Base-by-base conservation (phyloP, 2,797 vertebrate species). In the Danio aesculapii region DNA sequence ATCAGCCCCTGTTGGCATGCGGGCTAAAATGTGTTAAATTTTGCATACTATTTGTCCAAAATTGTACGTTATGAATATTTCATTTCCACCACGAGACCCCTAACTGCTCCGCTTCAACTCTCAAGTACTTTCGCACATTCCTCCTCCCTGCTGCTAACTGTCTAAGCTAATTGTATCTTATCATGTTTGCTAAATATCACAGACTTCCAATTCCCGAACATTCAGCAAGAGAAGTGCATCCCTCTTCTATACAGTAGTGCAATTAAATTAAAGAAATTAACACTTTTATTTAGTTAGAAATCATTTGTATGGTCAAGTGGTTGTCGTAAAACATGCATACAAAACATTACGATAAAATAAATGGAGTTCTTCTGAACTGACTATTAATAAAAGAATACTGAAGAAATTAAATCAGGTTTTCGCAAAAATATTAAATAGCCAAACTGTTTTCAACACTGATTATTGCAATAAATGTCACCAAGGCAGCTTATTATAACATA, bases 31-130 rank as follows among this genome's bases (percentile, higher is more conserved):
- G 19, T 21, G 53, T 13, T 53, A 53, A 19, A 21, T 59, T 74
- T 74, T 49, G 44, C 57, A 61, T 61, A 12, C 19, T 49, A 61
- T 61, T 74, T 49, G 17, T 67, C 64, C 61, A 72, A 72, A 57
- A 49, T 39, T 30, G 47, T 30, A 52, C 0, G 8, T 69, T 69
- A 69, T 72, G 17, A 72, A 72, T 57, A 43, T 72, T 58, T 19
- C 0, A 58, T 19, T 9, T 71, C 57, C 46, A 59, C 61, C 44
- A 61, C 47, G 46, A 74, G 57, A 74, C 19, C 44, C 43, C 8
- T 46, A 30, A 46, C 57, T 49, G 44, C 17, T 73, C 11, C 57
- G 53, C 46, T 59, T 47, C 55, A 61, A n/a, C 58, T 41, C 44
- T 58, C 43, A 74, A 74, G 44, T 6, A 3, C 8, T 46, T 73